Evolutionary conservation across 2,888 invertebrate species (phyloP).

Genomic region (Pelosia muscerda): DNA sequence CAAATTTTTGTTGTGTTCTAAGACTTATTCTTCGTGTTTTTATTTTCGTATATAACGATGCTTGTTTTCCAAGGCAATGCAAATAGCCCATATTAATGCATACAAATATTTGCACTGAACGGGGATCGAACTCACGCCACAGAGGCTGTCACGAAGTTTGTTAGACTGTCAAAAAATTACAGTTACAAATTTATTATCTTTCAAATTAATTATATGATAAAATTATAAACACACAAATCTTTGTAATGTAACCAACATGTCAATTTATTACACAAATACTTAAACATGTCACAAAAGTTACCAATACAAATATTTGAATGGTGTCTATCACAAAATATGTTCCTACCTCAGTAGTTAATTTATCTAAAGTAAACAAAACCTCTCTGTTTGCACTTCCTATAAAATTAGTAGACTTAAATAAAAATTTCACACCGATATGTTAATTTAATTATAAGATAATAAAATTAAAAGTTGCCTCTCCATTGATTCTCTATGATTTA

Average conservation of each 20-base stretch:
- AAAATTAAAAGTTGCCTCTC: constrained; percentile 35
- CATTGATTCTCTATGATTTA: constrained; percentile 35
- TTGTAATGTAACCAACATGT: background rate
- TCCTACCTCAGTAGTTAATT: constrained; percentile 1
- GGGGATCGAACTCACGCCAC: no score
- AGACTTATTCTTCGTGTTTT: background rate
- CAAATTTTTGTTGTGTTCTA: background rate
- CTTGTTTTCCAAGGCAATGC: no score
- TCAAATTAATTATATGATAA: background rate
- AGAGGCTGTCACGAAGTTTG: no score
- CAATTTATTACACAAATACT: constrained; percentile 10
- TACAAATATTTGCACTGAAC: no score
- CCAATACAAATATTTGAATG: constrained; percentile 18
- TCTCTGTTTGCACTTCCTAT: constrained; percentile 31
- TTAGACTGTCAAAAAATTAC: background rate
- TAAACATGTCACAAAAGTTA: constrained; percentile 10
- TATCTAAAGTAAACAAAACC: constrained; percentile 7
- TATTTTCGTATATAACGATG: background rate
- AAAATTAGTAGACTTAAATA: constrained; percentile 31
- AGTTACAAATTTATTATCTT: background rate
- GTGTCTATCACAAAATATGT: constrained; percentile 3
- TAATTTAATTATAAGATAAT: constrained; percentile 49
- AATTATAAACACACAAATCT: background rate
- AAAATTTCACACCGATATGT: constrained; percentile 35
- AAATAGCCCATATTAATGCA: no score